Evolutionary conservation across 2,797 vertebrate genomes (phyloP), one percentile per base, ranked within the genome.

Genomic region (Cercopithecus hamlyni): DNA sequence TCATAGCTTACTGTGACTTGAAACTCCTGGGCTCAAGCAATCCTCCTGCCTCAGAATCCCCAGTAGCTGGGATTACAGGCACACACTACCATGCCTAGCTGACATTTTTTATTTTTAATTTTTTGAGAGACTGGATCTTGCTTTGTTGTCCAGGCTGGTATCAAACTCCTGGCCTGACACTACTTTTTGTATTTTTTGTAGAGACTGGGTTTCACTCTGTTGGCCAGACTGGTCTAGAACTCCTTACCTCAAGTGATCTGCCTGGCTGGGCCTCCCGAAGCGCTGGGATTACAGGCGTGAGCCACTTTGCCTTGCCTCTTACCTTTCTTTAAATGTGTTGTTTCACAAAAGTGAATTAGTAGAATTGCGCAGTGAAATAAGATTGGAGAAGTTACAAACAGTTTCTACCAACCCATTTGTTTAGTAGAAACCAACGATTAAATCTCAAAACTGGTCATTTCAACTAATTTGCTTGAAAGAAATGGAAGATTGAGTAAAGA

Each of bases 341-440:
- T 77, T 90, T 96, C 33, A 94, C 26, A 61, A 93, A 92, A 87
- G 52, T 89, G 64, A 93, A 33, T 81, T 88, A 58, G 24, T 80
- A 82, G 15, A 76, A 64, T 82, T 72, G 30, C 2, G 39, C 19
- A 61, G 19, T 93, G 50, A 85, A 92, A 36, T 81, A 81, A 80
- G 9, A 33, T 64, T 45, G 80, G 57, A 22, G 26, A 67, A 84
- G 39, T 13, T 81, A 52, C 45, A 27, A 52, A 27, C 50, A 82
- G 9, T 86, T 85, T 95, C 57, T 57, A 4, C 72, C 73, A 86
- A 82, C 70, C 19, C 70, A 1, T 87, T 58, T 91, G 57, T 67
- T 92, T 72, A 90, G 41, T 72, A 86, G 67, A 88, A 72, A 82
- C 19, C 36, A 94, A 14, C 57, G 43, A 57, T 85, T 88, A 61